Evolutionary conservation across 2,888 invertebrate genomes (phyloP), one percentile per base, ranked within the genome.

Genomic region (Bembecia ichneumoniformis): DNA sequence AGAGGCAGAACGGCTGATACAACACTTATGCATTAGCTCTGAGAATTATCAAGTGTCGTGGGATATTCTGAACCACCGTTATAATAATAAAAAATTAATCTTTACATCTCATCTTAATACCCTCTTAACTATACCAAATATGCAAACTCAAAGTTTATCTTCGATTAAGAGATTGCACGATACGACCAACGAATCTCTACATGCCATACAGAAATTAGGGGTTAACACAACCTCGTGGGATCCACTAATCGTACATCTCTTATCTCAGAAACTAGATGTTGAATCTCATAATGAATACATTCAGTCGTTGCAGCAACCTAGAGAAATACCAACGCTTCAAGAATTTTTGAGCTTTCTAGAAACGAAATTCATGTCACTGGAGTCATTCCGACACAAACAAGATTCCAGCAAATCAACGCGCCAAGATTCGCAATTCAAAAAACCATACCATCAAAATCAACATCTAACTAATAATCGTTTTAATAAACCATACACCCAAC

Each of bases 21-120:
- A 56, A 17, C 55, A 56, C 51, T 28, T 58, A 13, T 44, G 48
- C 13, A 53, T 58, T n/a, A n/a, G n/a, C n/a, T n/a, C n/a, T n/a
- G n/a, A n/a, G n/a, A n/a, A n/a, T n/a, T n/a, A n/a, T n/a, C n/a
- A n/a, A n/a, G n/a, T n/a, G n/a, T n/a, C n/a, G n/a, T n/a, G n/a
- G n/a, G n/a, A n/a, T n/a, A n/a, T 54, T 3, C 44, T 55, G 9
- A 54, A 35, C 4, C 55, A 53, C 14, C 28, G 54, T n/a, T 55
- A 57, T 35, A 53, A 55, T 17, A 52, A 57, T 45, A 47, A 47
- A 3, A 52, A 55, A 36, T 16, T 54, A 15, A 35, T 58, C n/a
- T 58, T 58, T 28, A 54, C 55, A 9, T 53, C 52, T 28, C 51
- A 56, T 11, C 51, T 56, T 9, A 49, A 56, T 43, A 47, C 46